Conservation (phyloP, 1,140 invertebrate species). For the Leptopilina boulardi region DNA sequence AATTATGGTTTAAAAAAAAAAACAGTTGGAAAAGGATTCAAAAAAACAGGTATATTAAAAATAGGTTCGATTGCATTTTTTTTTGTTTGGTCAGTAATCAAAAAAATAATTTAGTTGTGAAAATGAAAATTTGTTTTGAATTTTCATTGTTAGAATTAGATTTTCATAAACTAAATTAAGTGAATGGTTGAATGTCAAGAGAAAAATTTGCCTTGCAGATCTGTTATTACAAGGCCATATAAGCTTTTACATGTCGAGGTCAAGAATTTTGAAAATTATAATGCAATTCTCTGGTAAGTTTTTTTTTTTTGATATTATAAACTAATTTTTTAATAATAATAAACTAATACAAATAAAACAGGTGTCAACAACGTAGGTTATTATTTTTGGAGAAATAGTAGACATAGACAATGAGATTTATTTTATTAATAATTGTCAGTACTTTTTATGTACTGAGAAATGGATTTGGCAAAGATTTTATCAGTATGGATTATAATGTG, state of each 20-base stretch:
- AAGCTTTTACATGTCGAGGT: conserved; percentile 17
- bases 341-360: background rate
- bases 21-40: too few relatives aligned
- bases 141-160: background rate
- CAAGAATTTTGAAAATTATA: conserved; percentile 6
- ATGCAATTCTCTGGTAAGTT: background rate
- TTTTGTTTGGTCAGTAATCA: too few relatives aligned
- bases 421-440: conserved; percentile 6
- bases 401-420: conserved; percentile 4
- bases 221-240: background rate
- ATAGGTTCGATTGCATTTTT: too few relatives aligned
- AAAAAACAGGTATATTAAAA: too few relatives aligned
- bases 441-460: conserved; percentile 58
- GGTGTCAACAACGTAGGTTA: background rate
- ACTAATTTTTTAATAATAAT: background rate
- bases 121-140: background rate
- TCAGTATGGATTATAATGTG: conserved; percentile 70
- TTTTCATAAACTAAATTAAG: background rate
- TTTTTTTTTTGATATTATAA: background rate
- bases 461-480: conserved; percentile 67
- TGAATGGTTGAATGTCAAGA: background rate
- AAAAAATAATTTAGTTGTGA: too few relatives aligned
- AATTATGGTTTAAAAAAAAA: too few relatives aligned
- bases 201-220: conserved; percentile 29
- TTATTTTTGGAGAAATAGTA: background rate